phyloP scores from a whole-genome alignment of 1,140 invertebrate genomes.

The Eurytemora carolleeae region DNA sequence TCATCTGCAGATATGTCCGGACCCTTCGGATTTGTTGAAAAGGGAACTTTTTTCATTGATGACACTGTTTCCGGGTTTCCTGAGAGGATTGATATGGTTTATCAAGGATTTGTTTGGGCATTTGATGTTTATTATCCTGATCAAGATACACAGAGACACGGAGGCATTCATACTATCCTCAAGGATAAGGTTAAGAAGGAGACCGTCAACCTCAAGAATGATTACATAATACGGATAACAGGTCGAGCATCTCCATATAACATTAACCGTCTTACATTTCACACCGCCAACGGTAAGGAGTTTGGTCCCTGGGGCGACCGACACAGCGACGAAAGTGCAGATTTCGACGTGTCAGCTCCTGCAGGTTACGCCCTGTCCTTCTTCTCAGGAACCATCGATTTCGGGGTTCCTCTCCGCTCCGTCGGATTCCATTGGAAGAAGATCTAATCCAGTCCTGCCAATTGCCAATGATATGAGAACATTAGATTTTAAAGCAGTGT shows the following conservation, averaged over 20 bases:
- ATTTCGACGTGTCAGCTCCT: slow-evolving; percentile 13
- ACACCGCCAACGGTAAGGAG: slow-evolving; percentile 10
- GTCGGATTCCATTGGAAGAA: slow-evolving; percentile 12
- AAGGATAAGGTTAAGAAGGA: slow-evolving; percentile 13
- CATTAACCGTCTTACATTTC: slow-evolving; percentile 12
- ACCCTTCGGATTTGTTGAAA: slow-evolving; percentile 12
- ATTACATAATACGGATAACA: slow-evolving; percentile 10
- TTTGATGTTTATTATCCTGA: slow-evolving; percentile 3
- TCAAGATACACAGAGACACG: neutral
- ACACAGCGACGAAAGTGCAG: slow-evolving; percentile 3
- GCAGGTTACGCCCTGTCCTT: slow-evolving; percentile 5
- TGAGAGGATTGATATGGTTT: slow-evolving; percentile 7
- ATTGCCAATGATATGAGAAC: too few species aligned
- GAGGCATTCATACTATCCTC: slow-evolving; percentile 8
- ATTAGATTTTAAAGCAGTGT: too few species aligned
- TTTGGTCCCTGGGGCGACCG: slow-evolving; percentile 12
- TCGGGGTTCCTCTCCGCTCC: slow-evolving; percentile 11
- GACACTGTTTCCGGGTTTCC: slow-evolving; percentile 2
- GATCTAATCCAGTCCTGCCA: too few species aligned
- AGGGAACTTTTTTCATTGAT: slow-evolving; percentile 11
- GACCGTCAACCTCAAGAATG: slow-evolving; percentile 2
- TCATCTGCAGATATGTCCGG: slow-evolving; percentile 1
- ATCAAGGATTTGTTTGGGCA: slow-evolving; percentile 15
- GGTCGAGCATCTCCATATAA: slow-evolving; percentile 15
- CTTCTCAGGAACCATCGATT: slow-evolving; percentile 12